phyloP scores from a whole-genome alignment of 2,888 invertebrate species.

The Phalangium opilio region DNA sequence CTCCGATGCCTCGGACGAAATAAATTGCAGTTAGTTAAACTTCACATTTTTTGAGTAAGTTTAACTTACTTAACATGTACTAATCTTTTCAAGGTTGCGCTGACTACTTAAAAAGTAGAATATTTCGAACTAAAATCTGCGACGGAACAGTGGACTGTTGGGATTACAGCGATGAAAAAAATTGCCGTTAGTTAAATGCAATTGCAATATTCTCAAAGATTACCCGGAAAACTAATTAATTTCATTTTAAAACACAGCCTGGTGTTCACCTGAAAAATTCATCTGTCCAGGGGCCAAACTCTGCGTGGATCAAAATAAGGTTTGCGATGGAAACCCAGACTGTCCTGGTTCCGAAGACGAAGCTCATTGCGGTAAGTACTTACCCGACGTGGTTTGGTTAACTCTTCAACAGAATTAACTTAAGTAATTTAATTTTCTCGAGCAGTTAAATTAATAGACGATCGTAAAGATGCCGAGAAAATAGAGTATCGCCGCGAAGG shows the following conservation, averaged over 20 bases:
- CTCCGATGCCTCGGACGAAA: too few species aligned
- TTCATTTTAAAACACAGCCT: constrained; percentile 37
- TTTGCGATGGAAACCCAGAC: constrained; percentile 46
- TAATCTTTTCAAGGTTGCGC: too few species aligned
- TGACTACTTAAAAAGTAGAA: constrained; percentile 52
- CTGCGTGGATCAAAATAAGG: constrained; percentile 46
- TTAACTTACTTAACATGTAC: too few species aligned
- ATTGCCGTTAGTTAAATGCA: constrained; percentile 51
- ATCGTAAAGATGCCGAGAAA: too few species aligned
- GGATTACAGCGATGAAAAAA: constrained; percentile 60
- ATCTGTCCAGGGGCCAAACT: constrained; percentile 55
- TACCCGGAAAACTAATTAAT: too few species aligned
- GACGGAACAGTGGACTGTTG: constrained; percentile 62
- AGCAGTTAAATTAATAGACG: too few species aligned
- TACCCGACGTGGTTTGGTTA: too few species aligned
- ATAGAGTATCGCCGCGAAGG: constrained; percentile 42
- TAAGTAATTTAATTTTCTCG: too few species aligned
- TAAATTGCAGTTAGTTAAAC: too few species aligned
- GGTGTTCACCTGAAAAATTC: constrained; percentile 54
- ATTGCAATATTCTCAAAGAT: too few species aligned
- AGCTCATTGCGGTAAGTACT: constrained; percentile 42
- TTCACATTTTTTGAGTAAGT: too few species aligned
- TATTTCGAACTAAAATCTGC: constrained; percentile 53
- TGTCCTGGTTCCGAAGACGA: constrained; percentile 48
- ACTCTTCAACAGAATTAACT: too few species aligned